Percentiles rank a stretch among this genome's conserved stretches.
These are phyloP conservation scores for Campopleginae sp. DNA, from an alignment of 2,888 invertebrate species.

Conservation along the genomic window DNA sequence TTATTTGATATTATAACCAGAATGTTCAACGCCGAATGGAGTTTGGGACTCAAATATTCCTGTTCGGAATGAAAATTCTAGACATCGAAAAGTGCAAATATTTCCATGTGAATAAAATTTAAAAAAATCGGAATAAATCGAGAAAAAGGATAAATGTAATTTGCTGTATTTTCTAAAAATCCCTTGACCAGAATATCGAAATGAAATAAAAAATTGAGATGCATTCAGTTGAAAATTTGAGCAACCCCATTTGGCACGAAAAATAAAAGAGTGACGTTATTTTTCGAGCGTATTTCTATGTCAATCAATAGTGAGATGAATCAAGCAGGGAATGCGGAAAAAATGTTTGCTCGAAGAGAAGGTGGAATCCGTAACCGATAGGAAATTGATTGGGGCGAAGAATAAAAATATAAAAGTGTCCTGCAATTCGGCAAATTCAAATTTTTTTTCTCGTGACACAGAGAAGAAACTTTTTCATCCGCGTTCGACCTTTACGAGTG, in stretches of 20 bases:
- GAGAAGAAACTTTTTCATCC: slow-evolving; percentile 57
- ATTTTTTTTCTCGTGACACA: slow-evolving; percentile 36
- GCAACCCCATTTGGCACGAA: neutral
- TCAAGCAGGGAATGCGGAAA: neutral
- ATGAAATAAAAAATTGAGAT: neutral
- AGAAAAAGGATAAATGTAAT: neutral
- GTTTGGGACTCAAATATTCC: no score
- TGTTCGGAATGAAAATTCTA: no score
- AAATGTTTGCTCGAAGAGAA: neutral
- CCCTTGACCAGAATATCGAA: neutral
- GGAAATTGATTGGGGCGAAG: slow-evolving; percentile 1
- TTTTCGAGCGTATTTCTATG: neutral
- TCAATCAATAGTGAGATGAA: neutral
- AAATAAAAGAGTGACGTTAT: neutral
- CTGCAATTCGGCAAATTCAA: slow-evolving; percentile 22
- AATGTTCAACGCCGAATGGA: no score
- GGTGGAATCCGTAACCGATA: neutral
- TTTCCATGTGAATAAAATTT: no score
- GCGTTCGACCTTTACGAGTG: slow-evolving; percentile 44
- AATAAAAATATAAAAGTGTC: slow-evolving; percentile 22
- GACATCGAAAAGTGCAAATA: no score
- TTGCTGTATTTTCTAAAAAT: neutral
- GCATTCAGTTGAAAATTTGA: neutral
- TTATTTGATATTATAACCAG: no score
- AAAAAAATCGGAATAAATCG: no score